Evolutionary conservation across 1,140 invertebrate genomes (phyloP).

Genomic region (Bombyx mori): DNA sequence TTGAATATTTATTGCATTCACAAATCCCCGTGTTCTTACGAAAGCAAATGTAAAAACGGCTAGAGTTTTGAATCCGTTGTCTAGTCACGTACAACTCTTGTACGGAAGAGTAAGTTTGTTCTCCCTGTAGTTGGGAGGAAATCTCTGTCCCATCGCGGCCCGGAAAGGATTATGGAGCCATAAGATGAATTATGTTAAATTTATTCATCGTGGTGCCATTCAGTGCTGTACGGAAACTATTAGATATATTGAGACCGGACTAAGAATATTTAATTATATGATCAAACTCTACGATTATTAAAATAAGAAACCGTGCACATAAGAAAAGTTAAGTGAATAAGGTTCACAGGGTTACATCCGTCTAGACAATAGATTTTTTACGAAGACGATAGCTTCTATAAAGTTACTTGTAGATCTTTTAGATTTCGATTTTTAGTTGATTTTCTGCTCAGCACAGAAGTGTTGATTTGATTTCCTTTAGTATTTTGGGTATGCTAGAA

Average conservation of each 20-base stretch:
- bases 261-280: too few species aligned
- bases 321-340: too few species aligned
- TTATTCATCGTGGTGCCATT: conserved; percentile 12
- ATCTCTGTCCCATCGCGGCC: conserved; percentile 10
- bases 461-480: too few species aligned
- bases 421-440: too few species aligned
- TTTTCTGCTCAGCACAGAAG: too few species aligned
- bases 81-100: conserved; percentile 18
- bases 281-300: too few species aligned
- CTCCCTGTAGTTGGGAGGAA: conserved; percentile 7
- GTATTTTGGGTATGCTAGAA: too few species aligned
- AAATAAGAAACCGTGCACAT: too few species aligned
- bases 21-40: conserved; percentile 10
- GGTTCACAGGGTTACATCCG: too few species aligned
- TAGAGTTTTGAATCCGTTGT: conserved; percentile 12
- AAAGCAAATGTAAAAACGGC: conserved; percentile 18
- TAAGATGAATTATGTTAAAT: conserved; percentile 17
- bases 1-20: conserved; percentile 7
- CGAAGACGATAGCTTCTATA: too few species aligned
- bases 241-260: conserved; percentile 2
- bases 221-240: neutral
- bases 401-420: too few species aligned
- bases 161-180: conserved; percentile 17
- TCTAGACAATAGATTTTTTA: too few species aligned
- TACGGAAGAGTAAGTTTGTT: conserved; percentile 19